phyloP scores from a whole-genome alignment of 2,888 invertebrate species.

The Morpho helenor region DNA sequence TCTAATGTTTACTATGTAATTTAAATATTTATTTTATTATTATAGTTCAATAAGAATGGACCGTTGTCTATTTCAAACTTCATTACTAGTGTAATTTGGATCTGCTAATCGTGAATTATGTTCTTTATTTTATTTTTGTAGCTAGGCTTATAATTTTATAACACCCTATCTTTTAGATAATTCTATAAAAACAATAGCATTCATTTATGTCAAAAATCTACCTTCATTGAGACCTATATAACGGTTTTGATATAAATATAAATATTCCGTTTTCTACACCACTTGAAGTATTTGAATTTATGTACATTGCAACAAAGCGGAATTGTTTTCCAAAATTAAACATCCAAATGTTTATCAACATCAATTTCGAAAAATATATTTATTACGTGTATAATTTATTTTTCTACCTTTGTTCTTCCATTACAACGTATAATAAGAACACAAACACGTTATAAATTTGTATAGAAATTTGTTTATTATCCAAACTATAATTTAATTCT shows the following conservation, averaged over 20 bases:
- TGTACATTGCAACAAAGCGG: not conserved
- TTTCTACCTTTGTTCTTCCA: slow-evolving; percentile 31
- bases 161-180: too few species aligned
- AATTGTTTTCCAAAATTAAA: slow-evolving; percentile 5
- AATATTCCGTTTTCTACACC: not conserved
- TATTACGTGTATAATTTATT: slow-evolving; percentile 15
- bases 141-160: too few species aligned
- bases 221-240: too few species aligned
- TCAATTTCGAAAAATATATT: slow-evolving; percentile 4
- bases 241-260: not conserved
- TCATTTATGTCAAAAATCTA: too few species aligned
- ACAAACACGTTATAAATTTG: slow-evolving; percentile 27
- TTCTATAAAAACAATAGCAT: too few species aligned
- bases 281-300: not conserved
- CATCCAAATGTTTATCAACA: slow-evolving; percentile 7
- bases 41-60: too few species aligned
- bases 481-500: slow-evolving; percentile 30
- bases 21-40: too few species aligned
- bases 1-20: too few species aligned
- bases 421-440: slow-evolving; percentile 27
- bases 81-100: too few species aligned
- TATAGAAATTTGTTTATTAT: slow-evolving; percentile 31
- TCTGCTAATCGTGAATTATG: too few species aligned
- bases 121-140: too few species aligned
- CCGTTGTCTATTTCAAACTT: too few species aligned